phyloP scores from a whole-genome alignment of 2,888 invertebrate species.

The Anarsia innoxiella region DNA sequence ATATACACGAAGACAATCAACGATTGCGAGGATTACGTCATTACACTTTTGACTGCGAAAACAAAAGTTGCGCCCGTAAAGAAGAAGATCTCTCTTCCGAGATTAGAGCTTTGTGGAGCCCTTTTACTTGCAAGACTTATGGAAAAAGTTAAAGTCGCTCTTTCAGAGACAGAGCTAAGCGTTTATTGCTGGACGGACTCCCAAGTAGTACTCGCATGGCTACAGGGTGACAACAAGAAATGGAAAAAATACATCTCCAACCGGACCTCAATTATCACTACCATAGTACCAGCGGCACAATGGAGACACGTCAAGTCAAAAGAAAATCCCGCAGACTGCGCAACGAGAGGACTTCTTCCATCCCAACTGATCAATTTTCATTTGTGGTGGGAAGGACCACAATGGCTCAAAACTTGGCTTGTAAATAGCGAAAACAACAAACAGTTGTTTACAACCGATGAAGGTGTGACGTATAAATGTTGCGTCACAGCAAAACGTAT shows the following conservation, averaged over 20 bases:
- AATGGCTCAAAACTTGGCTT: neutral
- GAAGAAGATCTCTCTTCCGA: neutral
- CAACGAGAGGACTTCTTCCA: neutral
- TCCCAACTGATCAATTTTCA: neutral
- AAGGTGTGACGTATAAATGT: neutral
- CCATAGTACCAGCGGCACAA: neutral
- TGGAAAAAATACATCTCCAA: neutral
- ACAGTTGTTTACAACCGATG: neutral
- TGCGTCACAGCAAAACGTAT: neutral
- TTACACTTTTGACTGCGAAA: slow-evolving; percentile 13
- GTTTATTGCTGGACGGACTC: slow-evolving; percentile 6
- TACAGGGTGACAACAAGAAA: neutral
- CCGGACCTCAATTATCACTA: neutral
- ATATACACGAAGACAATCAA: slow-evolving; percentile 8
- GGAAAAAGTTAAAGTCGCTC: neutral
- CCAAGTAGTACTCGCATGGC: slow-evolving; percentile 5
- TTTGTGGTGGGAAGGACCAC: no score
- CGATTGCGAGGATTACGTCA: neutral
- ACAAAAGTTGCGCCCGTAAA: slow-evolving; percentile 1
- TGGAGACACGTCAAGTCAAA: slow-evolving; percentile 1
- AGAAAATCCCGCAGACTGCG: no score
- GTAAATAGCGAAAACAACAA: neutral
- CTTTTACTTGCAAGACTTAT: neutral
- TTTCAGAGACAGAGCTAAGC: neutral
- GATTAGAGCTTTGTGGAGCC: neutral